Base-by-base conservation (phyloP, 2,888 invertebrate species). In the Platerodrilus igneus region DNA sequence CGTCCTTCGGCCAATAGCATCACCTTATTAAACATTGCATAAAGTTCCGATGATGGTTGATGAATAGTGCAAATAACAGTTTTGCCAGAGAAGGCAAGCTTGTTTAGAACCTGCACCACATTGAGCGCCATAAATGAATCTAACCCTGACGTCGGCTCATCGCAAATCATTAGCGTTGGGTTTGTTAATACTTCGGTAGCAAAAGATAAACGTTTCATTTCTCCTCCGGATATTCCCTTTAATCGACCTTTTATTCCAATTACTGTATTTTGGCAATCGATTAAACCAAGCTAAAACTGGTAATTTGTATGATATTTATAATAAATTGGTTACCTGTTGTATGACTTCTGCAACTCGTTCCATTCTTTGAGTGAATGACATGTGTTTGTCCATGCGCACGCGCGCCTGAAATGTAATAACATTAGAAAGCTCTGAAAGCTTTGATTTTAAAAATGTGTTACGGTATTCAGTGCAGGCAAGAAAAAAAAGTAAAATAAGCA, bases 121-220 rank as follows among this genome's bases (percentile, higher is more conserved):
- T 87, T 93, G 61, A 89, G 84, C 0, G 97, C 96, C 92, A 95
- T 96, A 59, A 88, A 95, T 0, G 95, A 93, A 67, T 97, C 97
- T 39, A 97, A 72, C 1, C 96, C 94, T 0, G 94, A 94, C 0
- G 96, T 97, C 0, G 96, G 96, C 60, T 97, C 97, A 60, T 97
- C 97, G 64, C 95, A 95, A 64, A 97, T 92, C 77, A 97, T 81
- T 25, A 97, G 71, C 0, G 91, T 84, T 0, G 97, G 97, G 71
- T 97, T 90, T 0, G 94, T 96, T 26, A 96, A 72, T 2, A 94
- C 85, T 72, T 97, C 97, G n/a, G 93, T 88, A 10, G 96, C 97
- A 64, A 99, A 95, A 0, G 95, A 88, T 7, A 97, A 72, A 38
- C 96, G 75, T 66, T 95, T 95, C 76, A 86, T 86, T 70, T 97